phyloP scores from a whole-genome alignment of 2,113 vertebrate species.

The Tachysurus fulvidraco region DNA sequence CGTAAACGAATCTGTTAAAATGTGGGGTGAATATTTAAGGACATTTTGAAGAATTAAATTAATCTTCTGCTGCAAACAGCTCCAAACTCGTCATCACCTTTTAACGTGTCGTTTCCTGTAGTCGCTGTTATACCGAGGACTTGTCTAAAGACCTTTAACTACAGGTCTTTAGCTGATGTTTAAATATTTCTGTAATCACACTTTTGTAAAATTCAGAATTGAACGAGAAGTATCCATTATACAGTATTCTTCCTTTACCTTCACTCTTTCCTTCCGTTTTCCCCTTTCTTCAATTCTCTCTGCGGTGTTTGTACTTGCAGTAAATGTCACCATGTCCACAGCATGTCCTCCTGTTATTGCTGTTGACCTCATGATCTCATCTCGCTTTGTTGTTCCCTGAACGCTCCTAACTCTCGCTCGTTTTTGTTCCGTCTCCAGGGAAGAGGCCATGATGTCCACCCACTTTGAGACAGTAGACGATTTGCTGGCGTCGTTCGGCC shows the following conservation, averaged over 20 bases:
- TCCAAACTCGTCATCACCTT: not conserved
- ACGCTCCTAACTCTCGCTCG: not conserved
- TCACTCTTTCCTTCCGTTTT: not conserved
- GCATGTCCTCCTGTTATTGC: conserved; percentile 2
- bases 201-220: not conserved
- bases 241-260: not conserved
- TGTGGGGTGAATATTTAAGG: not conserved
- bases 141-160: not conserved
- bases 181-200: not conserved
- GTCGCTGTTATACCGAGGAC: not conserved
- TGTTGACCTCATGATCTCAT: conserved; percentile 9
- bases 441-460: conserved; percentile 96
- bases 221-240: not conserved
- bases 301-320: not conserved
- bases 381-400: conserved; percentile 6
- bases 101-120: not conserved
- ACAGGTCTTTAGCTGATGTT: not conserved
- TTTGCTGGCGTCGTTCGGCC: conserved; percentile 92
- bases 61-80: not conserved
- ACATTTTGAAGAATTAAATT: not conserved
- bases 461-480: conserved; percentile 97
- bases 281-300: not conserved
- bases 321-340: conserved; percentile 20
- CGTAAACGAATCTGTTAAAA: not conserved
- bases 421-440: conserved; percentile 72